A percentile compares a stretch with the other conserved stretches of the same genome.
phyloP scores from a whole-genome alignment of 1,140 invertebrate genomes.

The Popillia japonica region DNA sequence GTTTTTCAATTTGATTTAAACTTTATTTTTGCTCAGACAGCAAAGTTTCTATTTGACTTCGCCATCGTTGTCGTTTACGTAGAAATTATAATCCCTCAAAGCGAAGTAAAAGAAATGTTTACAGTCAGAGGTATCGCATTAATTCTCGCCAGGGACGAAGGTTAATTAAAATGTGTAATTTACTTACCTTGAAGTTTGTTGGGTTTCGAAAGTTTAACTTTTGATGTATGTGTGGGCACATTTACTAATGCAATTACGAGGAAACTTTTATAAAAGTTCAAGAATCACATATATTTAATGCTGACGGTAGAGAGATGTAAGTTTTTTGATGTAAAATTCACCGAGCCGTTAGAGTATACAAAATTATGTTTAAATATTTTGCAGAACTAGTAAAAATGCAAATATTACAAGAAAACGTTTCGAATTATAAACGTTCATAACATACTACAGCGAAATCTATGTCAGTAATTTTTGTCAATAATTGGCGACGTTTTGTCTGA shows the following conservation, averaged over 20 bases:
- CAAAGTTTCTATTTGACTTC: neutral
- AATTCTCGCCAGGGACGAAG: neutral
- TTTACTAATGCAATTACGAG: neutral
- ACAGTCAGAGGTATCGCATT: slow-evolving; percentile 1
- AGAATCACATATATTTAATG: neutral
- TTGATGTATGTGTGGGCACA: neutral
- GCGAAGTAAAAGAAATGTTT: neutral
- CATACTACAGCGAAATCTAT: too few relatives aligned
- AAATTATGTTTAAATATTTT: too few relatives aligned
- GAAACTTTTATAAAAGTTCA: slow-evolving; percentile 10
- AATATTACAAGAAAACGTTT: too few relatives aligned
- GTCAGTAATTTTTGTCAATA: too few relatives aligned
- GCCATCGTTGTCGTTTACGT: neutral
- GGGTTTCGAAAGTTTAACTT: slow-evolving; percentile 3
- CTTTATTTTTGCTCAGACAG: neutral
- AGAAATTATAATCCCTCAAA: neutral
- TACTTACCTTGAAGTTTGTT: slow-evolving; percentile 6
- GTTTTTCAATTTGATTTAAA: slow-evolving; percentile 16
- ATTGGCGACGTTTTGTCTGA: too few relatives aligned
- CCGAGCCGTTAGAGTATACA: too few relatives aligned
- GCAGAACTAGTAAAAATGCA: too few relatives aligned
- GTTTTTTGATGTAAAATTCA: neutral
- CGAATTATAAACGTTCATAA: too few relatives aligned
- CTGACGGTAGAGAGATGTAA: neutral
- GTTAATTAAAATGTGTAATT: slow-evolving; percentile 19